phyloP scores from a whole-genome alignment of 53 echinoderm and acorn worm species.

The Hippasteria phrygiana region DNA sequence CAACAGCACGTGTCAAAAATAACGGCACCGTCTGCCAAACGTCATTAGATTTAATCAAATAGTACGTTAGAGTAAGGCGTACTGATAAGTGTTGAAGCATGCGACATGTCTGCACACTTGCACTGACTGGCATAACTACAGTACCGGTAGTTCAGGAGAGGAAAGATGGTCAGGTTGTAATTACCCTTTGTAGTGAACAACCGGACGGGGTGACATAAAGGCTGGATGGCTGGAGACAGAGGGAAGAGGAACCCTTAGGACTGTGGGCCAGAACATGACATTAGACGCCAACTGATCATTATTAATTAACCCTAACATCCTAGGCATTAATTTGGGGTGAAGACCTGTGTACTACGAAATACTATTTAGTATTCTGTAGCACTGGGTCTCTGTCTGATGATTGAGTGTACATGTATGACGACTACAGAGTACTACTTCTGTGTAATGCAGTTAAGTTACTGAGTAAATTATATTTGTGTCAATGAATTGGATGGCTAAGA shows the following conservation, averaged over 20 bases:
- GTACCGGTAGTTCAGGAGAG: background rate
- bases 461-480: too few relatives aligned
- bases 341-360: too few relatives aligned
- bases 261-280: background rate
- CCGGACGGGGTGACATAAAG: background rate
- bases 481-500: too few relatives aligned
- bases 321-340: too few relatives aligned
- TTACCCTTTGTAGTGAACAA: background rate
- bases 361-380: too few relatives aligned
- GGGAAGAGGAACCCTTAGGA: background rate
- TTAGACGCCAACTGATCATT: background rate
- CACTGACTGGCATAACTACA: background rate
- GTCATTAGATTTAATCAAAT: constrained; percentile 47
- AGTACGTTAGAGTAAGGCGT: constrained; percentile 3
- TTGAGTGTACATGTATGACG: too few relatives aligned
- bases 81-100: background rate
- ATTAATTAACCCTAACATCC: too few relatives aligned
- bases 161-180: background rate
- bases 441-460: too few relatives aligned
- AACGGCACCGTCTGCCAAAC: background rate
- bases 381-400: too few relatives aligned
- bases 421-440: too few relatives aligned
- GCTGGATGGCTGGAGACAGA: background rate
- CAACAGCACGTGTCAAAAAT: constrained; percentile 6
- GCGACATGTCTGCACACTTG: background rate